Evolutionary conservation across 2,797 vertebrate genomes (phyloP), one percentile per base, ranked within the genome.

Genomic region (Girardinus metallicus): DNA sequence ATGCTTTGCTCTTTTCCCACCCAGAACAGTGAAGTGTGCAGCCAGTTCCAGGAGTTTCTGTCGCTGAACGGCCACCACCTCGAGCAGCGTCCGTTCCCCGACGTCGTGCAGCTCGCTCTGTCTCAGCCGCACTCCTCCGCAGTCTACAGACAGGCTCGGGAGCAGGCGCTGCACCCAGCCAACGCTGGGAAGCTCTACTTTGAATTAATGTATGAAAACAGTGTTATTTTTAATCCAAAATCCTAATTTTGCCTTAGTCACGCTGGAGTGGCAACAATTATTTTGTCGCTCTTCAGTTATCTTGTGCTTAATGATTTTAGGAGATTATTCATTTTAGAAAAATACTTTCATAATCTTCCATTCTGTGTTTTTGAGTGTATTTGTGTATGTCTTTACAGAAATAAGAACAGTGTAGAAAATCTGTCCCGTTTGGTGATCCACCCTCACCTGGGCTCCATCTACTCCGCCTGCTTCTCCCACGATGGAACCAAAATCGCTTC

Each of bases 21-120:
- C 5, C 91, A 99, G 98, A 97, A 97, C 86, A 95, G 95, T 76
- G 93, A 94, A 31, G 93, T 97, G 57, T 95, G 98, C 85, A 96
- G 97, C 90, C 96, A 99, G 86, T 99, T 99, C 93, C 98, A 99
- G 91, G 98, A 98, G 95, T 99, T 99, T 94, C 94, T 99, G 83
- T 99, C 98, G 85, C 95, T 98, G 89, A 99, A 97, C 47, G 98
- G 98, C 55, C 97, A 99, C 90, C 97, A 97, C 74, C 95, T 99
- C 89, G 98, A 98, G 89, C 96, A 97, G 81, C 96, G 95, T 23
- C 98, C 97, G 0, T 97, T 98, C 91, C 97, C 98, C 36, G 97
- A 99, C 74, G 96, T 99, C 86, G 95, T 98, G 73, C 99, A 99
- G 82, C 94, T 99, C 49, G 98, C 97, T 34, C 96, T 99, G 76